Percentiles rank a stretch among this genome's conserved stretches.
Evolutionary conservation across 2,113 vertebrate genomes (phyloP).

Genomic region (Albula goreensis): DNA sequence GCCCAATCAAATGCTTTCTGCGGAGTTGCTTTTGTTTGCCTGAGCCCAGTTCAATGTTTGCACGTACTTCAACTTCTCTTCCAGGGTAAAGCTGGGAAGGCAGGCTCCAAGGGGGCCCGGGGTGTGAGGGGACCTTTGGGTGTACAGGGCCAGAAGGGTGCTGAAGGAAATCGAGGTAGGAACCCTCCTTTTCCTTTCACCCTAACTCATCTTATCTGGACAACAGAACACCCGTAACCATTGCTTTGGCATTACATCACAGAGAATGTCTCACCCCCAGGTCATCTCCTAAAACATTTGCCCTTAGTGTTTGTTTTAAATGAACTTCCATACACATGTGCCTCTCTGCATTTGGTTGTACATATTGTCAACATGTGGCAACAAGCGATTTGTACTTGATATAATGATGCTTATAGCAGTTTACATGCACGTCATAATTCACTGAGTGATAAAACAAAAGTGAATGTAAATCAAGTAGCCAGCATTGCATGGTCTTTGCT

Average conservation of each 20-base stretch:
- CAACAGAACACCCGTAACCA: neutral
- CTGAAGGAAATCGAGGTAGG: slow-evolving; percentile 59
- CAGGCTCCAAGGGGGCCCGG: slow-evolving; percentile 55
- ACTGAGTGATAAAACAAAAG: neutral
- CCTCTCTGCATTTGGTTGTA: too few relatives aligned
- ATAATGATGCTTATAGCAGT: too few relatives aligned
- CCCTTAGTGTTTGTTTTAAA: too few relatives aligned
- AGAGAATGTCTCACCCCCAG: neutral
- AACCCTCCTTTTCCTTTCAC: too few relatives aligned
- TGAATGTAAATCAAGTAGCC: neutral
- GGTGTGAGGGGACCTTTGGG: slow-evolving; percentile 60
- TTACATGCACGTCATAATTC: too few relatives aligned
- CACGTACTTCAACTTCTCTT: neutral
- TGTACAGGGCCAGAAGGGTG: slow-evolving; percentile 64
- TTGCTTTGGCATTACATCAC: neutral
- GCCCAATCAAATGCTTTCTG: neutral
- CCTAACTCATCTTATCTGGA: too few relatives aligned
- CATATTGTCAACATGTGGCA: too few relatives aligned
- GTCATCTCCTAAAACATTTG: too few relatives aligned
- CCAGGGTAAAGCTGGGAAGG: slow-evolving; percentile 68
- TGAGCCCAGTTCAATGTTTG: neutral
- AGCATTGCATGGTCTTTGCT: neutral
- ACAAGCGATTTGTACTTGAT: too few relatives aligned
- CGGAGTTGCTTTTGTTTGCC: neutral
- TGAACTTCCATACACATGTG: too few relatives aligned